Percentiles rank a stretch among this genome's conserved stretches.
Conservation (phyloP, 2,888 invertebrate genomes). For the Mesorhabditis sp. region DNA sequence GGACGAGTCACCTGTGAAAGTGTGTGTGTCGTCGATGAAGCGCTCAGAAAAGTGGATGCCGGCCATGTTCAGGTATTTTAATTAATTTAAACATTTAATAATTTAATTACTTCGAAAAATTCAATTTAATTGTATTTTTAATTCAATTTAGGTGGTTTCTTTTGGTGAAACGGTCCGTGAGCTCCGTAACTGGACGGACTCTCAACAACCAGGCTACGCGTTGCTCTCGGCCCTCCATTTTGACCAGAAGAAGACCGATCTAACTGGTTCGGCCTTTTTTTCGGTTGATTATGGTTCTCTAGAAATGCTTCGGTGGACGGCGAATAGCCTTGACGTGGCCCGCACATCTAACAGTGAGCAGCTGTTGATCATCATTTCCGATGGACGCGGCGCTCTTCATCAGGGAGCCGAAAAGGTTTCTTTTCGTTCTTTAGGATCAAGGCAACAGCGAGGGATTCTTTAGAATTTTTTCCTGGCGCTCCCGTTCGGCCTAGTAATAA, state of each 20-base stretch:
- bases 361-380: constrained; percentile 84
- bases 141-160: neutral
- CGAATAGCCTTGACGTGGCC: constrained; percentile 22
- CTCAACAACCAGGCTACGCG: neutral
- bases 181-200: neutral
- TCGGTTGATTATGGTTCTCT: constrained; percentile 6
- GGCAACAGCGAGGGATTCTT: too few relatives aligned
- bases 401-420: constrained; percentile 74
- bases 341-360: constrained; percentile 66
- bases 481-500: too few relatives aligned
- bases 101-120: neutral
- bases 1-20: constrained; percentile 80
- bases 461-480: too few relatives aligned
- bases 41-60: constrained; percentile 76
- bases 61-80: neutral
- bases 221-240: constrained; percentile 64
- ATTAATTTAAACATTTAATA: neutral
- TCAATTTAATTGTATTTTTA: constrained; percentile 17
- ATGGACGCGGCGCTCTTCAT: constrained; percentile 88
- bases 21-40: constrained; percentile 80
- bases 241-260: constrained; percentile 81
- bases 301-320: constrained; percentile 30
- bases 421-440: neutral
- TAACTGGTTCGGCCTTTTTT: constrained; percentile 60
- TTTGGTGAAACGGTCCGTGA: neutral